Base-by-base conservation (phyloP, 2,888 invertebrate genomes). In the Eumerus sabulonum region DNA sequence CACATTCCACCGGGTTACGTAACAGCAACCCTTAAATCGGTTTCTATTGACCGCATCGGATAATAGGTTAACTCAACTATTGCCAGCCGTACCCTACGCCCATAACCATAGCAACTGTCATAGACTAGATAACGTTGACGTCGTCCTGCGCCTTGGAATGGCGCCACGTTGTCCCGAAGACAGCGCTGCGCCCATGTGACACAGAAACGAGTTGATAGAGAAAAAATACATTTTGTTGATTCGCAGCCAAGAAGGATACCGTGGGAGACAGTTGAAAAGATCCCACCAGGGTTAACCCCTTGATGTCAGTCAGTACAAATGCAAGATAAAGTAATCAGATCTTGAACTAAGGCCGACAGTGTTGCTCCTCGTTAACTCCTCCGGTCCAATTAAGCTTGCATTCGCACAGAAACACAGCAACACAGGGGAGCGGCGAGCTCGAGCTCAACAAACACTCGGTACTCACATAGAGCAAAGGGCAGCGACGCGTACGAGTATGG, bases 101-200 rank as follows among this genome's bases (percentile, higher is more conserved):
- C 18, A 57, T 48, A 68, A 60, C 72, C 67, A 72, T 72, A 53
- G 66, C 40, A 51, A 72, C 71, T 48, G 40, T 7, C 27, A 27
- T 40, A 11, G 40, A 40, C 2, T 40, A 11, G 2, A 27, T 27
- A 27, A 4, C 7, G 2, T 27, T 27, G 27, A 60, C 68, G 44
- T 19, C 16, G 73, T 77, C 77, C 67, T 77, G 77, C 77, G 77
- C 77, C 62, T 59, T 77, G 18, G 67, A 47, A 67, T 77, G 77
- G 77, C 77, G 77, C 77, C 77, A 73, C 59, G 40, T 42, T 63
- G 73, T 72, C 77, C 62, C 59, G 53, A 53, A 73, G 56, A 13
- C 63, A 18, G 38, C 18, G 59, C 48, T 67, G 72, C 66, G 44
- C 44, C 63, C 36, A 51, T 64, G 50, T 72, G 77, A 57, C 71